Evolutionary conservation across 2,797 vertebrate genomes (phyloP), one percentile per base, ranked within the genome.

Genomic region (Hemibagrus guttatus): DNA sequence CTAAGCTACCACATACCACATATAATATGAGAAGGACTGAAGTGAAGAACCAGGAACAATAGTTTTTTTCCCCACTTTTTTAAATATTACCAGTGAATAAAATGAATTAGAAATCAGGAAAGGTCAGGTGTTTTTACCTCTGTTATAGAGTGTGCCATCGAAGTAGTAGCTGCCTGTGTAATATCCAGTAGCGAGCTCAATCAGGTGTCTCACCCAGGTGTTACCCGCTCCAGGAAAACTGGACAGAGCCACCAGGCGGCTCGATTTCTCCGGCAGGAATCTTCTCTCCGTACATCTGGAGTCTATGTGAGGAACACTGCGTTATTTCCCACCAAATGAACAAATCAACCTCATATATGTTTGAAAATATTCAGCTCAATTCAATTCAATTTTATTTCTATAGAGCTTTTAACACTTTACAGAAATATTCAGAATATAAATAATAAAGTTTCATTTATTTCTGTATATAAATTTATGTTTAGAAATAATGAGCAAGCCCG

Each of bases 211-310:
- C 0, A 95, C 96, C 97, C 96, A 97, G 0, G 96, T 97, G 91
- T 97, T 97, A 5, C 98, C 98, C 0, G 98, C 98, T 17, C 98
- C 98, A 0, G 98, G 98, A 91, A 99, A 99, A 92, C 98, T 99
- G 0, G 98, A 98, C 81, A 99, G 90, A 88, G 98, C 98, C 89
- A 99, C 97, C 1, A 99, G 96, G 75, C 94, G 95, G 91, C 95
- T 96, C 87, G 97, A 96, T 92, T 97, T 98, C 90, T 96, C 95
- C 42, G 97, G 96, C 89, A 99, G 93, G 92, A 99, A 99, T 89
- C 93, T 97, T 91, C 97, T 95, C 89, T 98, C 97, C 0, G 96
- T 99, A 93, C 98, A 99, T 89, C 97, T 97, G 80, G 97, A 98
- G 89, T 99, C 98, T 99, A 91, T 8, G 14, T 16, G 39, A 46